Conservation (phyloP, 2,797 vertebrate species). For the Arrhamphus sclerolepis region DNA sequence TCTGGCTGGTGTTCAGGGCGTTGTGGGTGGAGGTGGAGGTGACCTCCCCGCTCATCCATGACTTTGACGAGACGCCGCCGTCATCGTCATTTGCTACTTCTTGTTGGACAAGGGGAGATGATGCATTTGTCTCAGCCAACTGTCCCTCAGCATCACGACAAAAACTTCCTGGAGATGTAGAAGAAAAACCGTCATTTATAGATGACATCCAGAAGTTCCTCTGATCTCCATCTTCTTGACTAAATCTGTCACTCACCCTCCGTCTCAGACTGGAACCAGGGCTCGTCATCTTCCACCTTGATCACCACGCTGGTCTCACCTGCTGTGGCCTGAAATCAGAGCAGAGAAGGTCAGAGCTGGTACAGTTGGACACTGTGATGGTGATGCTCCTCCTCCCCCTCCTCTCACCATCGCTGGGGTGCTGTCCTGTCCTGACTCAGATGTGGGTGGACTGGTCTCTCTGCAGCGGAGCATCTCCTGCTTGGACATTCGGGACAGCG, state of each 20-base stretch:
- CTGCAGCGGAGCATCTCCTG: conserved; percentile 1
- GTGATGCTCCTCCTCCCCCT: background rate
- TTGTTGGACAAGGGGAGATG: conserved; percentile 44
- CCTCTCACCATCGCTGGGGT: conserved; percentile 10
- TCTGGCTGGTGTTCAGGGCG: conserved; percentile 20
- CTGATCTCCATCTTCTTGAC: too few species aligned
- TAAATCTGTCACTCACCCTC: conserved; percentile 50
- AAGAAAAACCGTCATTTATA: background rate
- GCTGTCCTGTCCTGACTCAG: background rate
- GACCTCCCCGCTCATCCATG: conserved; percentile 41
- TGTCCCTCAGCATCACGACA: background rate
- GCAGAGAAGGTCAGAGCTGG: rapidly evolving
- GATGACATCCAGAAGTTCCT: too few species aligned
- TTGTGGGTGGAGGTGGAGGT: conserved; percentile 31
- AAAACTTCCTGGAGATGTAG: conserved; percentile 21
- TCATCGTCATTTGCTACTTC: conserved; percentile 27
- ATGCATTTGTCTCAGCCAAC: conserved; percentile 10
- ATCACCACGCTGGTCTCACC: conserved; percentile 25
- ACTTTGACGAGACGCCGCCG: conserved; percentile 9
- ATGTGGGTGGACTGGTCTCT: background rate
- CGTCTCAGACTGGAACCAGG: conserved; percentile 39
- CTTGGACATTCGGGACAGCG: background rate
- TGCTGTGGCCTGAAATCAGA: conserved; percentile 18
- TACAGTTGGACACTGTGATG: background rate
- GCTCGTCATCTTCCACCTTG: conserved; percentile 66